Evolutionary conservation across 2,888 invertebrate genomes (phyloP), one percentile per base, ranked within the genome.

Genomic region (Eudasyphora cyanicolor): DNA sequence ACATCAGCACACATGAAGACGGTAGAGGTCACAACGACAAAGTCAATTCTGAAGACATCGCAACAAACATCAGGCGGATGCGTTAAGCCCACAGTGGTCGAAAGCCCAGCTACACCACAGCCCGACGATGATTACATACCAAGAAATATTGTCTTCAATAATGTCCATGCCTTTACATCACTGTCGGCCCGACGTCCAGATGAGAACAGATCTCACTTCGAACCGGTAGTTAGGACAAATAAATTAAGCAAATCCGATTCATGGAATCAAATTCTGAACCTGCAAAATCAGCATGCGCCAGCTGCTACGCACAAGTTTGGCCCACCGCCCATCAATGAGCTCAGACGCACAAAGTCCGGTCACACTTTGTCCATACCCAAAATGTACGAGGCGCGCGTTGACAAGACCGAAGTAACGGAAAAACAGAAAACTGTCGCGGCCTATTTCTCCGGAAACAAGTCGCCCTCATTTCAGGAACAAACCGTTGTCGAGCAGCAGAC

Each of bases 321-420:
- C 73, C 86, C 78, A 38, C 71, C 85, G 27, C 75, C 85, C 54
- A 70, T 85, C 35, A 84, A 80, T 74, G 86, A 87, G 49, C 69
- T 92, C 69, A 87, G 92, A 35, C 89, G 96, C 88, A 94, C 96
- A 2, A 96, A 95, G 89, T 96, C 96, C 0, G 95, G 96, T 88
- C 95, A 96, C 88, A 93, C 95, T 54, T 92, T 96, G 86, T 94
- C 94, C 38, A 93, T 96, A 73, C 96, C 96, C 0, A 97, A 96
- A 89, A 95, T 97, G 88, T 97, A 94, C 91, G 97, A 97, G 91
- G 97, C 97, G 12, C 95, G 95, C 77, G 94, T 96, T 88, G 93
- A 94, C 8, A 95, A 94, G 86, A 95, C 95, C 49, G 94, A 95
- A 87, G 93, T 96, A 60, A 91, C 93, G n/a, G 94, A 94, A 84